Evolutionary conservation across 2,113 vertebrate species (phyloP), one percentile per base, ranked within the genome.

Genomic region (Prietella phreatophila): DNA sequence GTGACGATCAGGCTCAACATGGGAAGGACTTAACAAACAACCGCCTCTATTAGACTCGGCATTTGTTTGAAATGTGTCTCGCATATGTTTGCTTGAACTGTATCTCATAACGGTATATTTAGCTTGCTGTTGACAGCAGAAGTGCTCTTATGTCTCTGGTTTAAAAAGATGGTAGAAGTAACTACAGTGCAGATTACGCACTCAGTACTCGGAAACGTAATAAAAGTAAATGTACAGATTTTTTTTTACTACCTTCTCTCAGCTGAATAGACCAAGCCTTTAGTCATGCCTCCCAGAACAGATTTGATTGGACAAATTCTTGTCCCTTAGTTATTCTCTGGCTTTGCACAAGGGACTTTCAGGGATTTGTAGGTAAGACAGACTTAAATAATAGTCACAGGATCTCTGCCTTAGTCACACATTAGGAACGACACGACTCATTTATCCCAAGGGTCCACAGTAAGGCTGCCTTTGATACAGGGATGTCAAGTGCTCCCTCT

Each of bases 221-320:
- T 75, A 84, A 88, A 88, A 88, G 69, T 65, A 88, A 88, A 88
- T 79, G 87, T 78, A 73, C 47, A 55, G 47, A 25, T 53, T 61
- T 78, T 42, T 47, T 63, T 83, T 55, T 78, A 27, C 86, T 67
- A 61, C 14, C 42, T 36, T 39, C 22, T 19, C 82, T 36, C 60
- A 79, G 61, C 56, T 36, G 73, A 87, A 81, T 82, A 80, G 56
- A 39, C 53, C 82, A 79, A 84, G 78, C 83, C 81, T 89, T 90
- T 90, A 89, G 90, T 87, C 88, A 90, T 79, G 85, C 87, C 88
- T 78, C 88, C 76, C 85, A 83, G 82, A 90, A 84, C 88, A 90
- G 85, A 90, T 89, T 89, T 90, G 90, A 90, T 90, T 90, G 85
- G 87, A 87, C 85, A 90, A 82, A 87, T 90, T 87, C 86, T 78